Evolutionary conservation across 2,113 vertebrate species (phyloP).

Genomic region (Notarius quadriscutis): DNA sequence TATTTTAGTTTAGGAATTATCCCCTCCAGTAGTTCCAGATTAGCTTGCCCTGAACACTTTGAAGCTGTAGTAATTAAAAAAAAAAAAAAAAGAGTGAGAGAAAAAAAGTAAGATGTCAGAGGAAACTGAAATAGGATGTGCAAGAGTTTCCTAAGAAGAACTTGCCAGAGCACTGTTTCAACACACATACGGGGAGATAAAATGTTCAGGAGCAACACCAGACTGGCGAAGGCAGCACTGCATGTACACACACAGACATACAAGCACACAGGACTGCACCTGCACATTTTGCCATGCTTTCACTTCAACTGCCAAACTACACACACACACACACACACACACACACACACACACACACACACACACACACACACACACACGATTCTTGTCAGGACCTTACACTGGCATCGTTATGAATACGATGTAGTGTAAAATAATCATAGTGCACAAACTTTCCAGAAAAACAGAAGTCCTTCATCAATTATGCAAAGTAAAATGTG

Average conservation of each 20-base stretch:
- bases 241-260: slow-evolving; percentile 57
- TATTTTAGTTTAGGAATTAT: slow-evolving; percentile 57
- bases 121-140: slow-evolving; percentile 81
- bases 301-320: slow-evolving; percentile 55
- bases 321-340: slow-evolving; percentile 14
- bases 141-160: slow-evolving; percentile 78
- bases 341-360: slow-evolving; percentile 40
- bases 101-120: slow-evolving; percentile 64
- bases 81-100: slow-evolving; percentile 6
- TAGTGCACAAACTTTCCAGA: neutral
- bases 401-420: neutral
- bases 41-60: slow-evolving; percentile 49
- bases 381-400: neutral
- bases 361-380: slow-evolving; percentile 41
- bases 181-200: slow-evolving; percentile 73
- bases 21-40: slow-evolving; percentile 54
- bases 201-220: slow-evolving; percentile 70
- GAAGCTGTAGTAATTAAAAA: slow-evolving; percentile 42
- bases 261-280: slow-evolving; percentile 53
- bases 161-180: slow-evolving; percentile 73
- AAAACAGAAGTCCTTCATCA: neutral
- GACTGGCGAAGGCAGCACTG: slow-evolving; percentile 52
- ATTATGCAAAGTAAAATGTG: neutral
- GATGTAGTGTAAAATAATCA: neutral
- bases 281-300: slow-evolving; percentile 53